phyloP scores from a whole-genome alignment of 2,797 vertebrate species.

The Myripristis jacobus region DNA sequence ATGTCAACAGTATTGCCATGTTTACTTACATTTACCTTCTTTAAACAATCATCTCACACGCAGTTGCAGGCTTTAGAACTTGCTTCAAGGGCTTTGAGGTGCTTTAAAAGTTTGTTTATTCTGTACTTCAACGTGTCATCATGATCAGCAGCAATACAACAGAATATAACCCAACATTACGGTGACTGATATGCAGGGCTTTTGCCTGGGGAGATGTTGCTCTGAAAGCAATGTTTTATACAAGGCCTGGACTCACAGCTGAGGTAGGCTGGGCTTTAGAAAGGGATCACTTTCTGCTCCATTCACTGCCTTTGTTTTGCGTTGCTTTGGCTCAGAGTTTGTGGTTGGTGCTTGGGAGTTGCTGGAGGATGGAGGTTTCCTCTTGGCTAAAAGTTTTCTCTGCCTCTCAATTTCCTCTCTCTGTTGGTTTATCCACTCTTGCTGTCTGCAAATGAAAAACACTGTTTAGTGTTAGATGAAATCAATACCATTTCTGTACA shows the following conservation, averaged over 20 bases:
- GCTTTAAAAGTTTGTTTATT: too few relatives aligned
- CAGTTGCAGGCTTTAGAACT: neutral
- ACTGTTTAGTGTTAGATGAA: neutral
- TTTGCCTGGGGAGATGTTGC: neutral
- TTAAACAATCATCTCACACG: neutral
- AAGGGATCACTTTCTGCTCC: slow-evolving; percentile 98
- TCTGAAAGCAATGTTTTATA: neutral
- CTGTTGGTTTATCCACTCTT: slow-evolving; percentile 98
- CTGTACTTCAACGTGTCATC: neutral
- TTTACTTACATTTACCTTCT: slow-evolving; percentile 7
- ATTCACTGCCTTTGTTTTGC: slow-evolving; percentile 98
- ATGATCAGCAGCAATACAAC: neutral
- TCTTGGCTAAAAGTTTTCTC: slow-evolving; percentile 96
- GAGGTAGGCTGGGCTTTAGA: slow-evolving; percentile 98
- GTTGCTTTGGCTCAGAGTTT: slow-evolving; percentile 98
- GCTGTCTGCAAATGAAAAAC: slow-evolving; percentile 86
- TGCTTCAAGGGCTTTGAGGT: neutral
- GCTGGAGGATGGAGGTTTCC: slow-evolving; percentile 94
- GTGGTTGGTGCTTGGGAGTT: slow-evolving; percentile 94
- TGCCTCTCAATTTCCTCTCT: slow-evolving; percentile 99
- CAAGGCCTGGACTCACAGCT: slow-evolving; percentile 87
- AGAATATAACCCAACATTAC: slow-evolving; percentile 1
- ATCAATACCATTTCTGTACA: neutral
- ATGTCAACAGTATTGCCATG: neutral
- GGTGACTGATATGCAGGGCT: neutral